Conservation (phyloP, 1,140 invertebrate genomes). For the Ectropis grisescens region DNA sequence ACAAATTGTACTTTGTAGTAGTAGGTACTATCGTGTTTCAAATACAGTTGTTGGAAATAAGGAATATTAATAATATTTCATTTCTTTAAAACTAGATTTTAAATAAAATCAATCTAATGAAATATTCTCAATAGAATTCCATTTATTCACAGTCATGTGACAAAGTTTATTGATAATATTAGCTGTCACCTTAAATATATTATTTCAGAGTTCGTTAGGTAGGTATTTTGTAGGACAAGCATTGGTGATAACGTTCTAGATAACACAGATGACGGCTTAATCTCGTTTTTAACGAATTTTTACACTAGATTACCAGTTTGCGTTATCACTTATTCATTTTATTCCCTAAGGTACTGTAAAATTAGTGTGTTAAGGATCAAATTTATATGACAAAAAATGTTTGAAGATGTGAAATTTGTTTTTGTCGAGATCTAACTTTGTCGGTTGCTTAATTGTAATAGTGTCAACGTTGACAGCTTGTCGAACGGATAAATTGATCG, state of each 20-base stretch:
- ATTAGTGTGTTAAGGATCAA: background rate
- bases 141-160: no score
- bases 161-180: slow-evolving; percentile 32
- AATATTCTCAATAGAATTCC: no score
- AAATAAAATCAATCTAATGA: no score
- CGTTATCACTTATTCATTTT: slow-evolving; percentile 12
- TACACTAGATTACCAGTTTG: slow-evolving; percentile 35
- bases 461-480: slow-evolving; percentile 59
- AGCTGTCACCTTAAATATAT: slow-evolving; percentile 43
- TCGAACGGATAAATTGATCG: slow-evolving; percentile 63
- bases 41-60: no score
- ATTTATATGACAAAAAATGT: no score
- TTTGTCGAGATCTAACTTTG: no score
- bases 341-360: slow-evolving; percentile 1
- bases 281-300: slow-evolving; percentile 63
- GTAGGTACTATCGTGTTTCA: no score
- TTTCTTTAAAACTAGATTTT: no score
- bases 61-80: no score
- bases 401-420: no score
- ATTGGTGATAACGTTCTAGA: slow-evolving; percentile 47
- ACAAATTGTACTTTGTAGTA: no score
- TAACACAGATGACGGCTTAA: slow-evolving; percentile 66
- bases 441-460: slow-evolving; percentile 68
- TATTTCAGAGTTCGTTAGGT: slow-evolving; percentile 36
- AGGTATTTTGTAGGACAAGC: slow-evolving; percentile 32